phyloP scores from a whole-genome alignment of 2,797 vertebrate species.

The Neopelma chrysocephalum region DNA sequence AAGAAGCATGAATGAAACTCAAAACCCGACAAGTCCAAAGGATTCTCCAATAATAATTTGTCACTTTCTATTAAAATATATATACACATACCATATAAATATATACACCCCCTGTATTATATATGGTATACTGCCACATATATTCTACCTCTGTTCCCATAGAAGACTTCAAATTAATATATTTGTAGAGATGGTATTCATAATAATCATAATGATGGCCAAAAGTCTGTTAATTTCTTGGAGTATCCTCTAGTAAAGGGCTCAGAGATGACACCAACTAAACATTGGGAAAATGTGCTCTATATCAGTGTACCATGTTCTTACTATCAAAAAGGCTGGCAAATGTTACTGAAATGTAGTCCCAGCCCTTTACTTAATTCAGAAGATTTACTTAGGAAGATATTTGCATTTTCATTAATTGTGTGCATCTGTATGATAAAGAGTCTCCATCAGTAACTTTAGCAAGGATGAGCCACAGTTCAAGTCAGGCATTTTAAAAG shows the following conservation, averaged over 20 bases:
- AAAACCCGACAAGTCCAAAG: neutral
- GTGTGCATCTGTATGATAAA: neutral
- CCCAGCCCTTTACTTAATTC: neutral
- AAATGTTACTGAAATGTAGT: neutral
- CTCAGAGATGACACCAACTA: neutral
- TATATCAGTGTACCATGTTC: neutral
- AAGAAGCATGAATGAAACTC: neutral
- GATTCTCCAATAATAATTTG: neutral
- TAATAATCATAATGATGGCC: neutral
- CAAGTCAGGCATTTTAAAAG: neutral
- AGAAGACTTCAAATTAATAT: neutral
- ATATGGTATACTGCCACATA: neutral
- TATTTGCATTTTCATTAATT: neutral
- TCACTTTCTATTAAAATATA: neutral
- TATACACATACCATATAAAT: neutral
- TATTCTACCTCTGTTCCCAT: neutral
- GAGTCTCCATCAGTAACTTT: neutral
- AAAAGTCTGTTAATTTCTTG: neutral
- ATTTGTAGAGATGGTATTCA: neutral
- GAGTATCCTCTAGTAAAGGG: neutral
- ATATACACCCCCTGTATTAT: neutral
- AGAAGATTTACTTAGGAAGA: neutral
- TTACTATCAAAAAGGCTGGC: neutral
- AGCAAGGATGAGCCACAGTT: neutral
- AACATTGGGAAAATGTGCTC: neutral